Base-by-base conservation (phyloP, 2,888 invertebrate species). In the Chalcis sispes region DNA sequence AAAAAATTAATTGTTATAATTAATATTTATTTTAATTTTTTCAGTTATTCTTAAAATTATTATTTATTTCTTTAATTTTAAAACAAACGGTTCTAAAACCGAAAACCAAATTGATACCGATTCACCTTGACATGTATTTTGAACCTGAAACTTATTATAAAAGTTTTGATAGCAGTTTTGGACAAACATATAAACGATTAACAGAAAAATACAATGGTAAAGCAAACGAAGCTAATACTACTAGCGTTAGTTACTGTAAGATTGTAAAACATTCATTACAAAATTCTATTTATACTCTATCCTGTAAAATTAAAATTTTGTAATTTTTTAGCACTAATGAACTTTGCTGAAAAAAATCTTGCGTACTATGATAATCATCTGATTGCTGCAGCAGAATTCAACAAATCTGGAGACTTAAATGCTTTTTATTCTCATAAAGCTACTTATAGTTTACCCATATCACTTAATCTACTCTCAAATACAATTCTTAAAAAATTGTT, bases 381-480 rank as follows among this genome's bases (percentile, higher is more conserved):
- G 61, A 84, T 92, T 8, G 85, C 89, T 0, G 91, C 91, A 0
- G 84, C 91, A 0, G 90, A 91, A 83, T 90, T 91, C 70, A 87
- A 86, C 78, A 76, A 65, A 0, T 13, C 2, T 0, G 50, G 83
- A 2, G 5, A n/a, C 0, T 83, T 80, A 0, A 91, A 89, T 71
- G 88, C 86, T 0, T 80, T 91, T 15, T 92, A 89, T 84, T 91
- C 92, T 0, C 90, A 90, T 1, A 85, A 89, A 18, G 87, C 90
- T 0, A 87, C 89, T 0, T 92, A 91, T 86, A 89, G 91, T 61
- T 88, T 91, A 13, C 92, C 92, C 0, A 88, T 91, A 3, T 90
- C 90, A 0, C 79, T 92, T 23, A 91, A 91, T 86, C 75, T 91
- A 74, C 80, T 92, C 2, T 84, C 89, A 40, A 92, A 92, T 83